phyloP scores from a whole-genome alignment of 2,113 vertebrate genomes.

The Casuarius casuarius region DNA sequence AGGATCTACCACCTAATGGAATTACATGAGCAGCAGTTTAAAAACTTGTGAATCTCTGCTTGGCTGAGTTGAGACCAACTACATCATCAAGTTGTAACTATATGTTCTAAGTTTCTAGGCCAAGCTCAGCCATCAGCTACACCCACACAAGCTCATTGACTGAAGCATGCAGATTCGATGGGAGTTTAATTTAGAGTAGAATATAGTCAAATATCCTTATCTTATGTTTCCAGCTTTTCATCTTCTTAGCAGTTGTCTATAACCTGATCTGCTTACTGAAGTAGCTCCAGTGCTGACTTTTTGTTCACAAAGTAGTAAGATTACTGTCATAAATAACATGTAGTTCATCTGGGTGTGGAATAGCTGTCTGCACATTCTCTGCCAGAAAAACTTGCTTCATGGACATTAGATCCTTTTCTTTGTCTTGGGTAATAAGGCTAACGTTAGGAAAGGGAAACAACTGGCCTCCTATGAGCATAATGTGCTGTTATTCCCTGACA shows the following conservation, averaged over 20 bases:
- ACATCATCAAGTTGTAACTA: background rate
- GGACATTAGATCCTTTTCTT: background rate
- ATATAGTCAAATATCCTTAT: background rate
- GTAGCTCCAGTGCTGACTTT: background rate
- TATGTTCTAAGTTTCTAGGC: background rate
- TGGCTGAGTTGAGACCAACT: background rate
- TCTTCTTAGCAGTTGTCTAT: background rate
- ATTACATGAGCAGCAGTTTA: constrained; percentile 21
- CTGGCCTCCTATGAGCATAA: background rate
- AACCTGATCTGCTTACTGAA: background rate
- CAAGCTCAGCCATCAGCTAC: background rate
- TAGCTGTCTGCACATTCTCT: background rate
- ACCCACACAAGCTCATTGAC: background rate
- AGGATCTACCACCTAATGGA: background rate
- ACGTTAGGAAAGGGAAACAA: constrained; percentile 6
- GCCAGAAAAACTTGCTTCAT: background rate
- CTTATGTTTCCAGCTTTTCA: background rate
- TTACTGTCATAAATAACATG: background rate
- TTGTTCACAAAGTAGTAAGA: background rate
- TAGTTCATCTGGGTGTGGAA: background rate
- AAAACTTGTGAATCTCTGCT: constrained; percentile 8
- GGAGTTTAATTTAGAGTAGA: background rate
- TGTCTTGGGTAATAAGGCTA: background rate
- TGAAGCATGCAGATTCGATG: background rate
- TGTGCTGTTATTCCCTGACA: background rate